Evolutionary conservation across 2,797 vertebrate species (phyloP).

Genomic region (Centroberyx gerrardi): DNA sequence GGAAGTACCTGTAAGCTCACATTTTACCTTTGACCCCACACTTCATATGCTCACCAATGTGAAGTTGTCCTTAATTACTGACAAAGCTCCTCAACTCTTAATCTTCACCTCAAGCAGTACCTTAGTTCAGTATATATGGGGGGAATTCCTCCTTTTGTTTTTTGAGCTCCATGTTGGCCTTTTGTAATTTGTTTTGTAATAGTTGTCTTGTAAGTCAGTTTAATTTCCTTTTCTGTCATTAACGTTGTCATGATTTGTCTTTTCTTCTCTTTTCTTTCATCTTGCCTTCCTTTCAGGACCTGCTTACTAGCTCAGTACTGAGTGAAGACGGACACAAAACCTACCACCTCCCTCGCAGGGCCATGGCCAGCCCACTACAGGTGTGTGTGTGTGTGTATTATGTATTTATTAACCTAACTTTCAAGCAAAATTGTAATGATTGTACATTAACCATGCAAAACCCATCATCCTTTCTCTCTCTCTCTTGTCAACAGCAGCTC

Average conservation of each 20-base stretch:
- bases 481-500: conserved; percentile 82
- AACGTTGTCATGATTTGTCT: not conserved
- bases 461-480: conserved; percentile 11
- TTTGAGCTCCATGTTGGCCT: not conserved
- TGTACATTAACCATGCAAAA: not conserved
- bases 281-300: conserved; percentile 83
- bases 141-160: not conserved
- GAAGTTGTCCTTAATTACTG: not conserved
- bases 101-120: not conserved
- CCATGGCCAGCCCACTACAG: conserved; percentile 85
- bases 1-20: conserved; percentile 90
- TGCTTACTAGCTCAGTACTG: conserved; percentile 94
- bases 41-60: not conserved
- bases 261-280: not conserved
- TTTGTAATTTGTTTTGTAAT: not conserved
- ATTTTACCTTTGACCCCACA: conserved; percentile 18
- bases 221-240: not conserved
- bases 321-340: conserved; percentile 90
- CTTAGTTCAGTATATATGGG: not conserved
- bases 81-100: not conserved
- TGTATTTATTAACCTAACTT: not conserved
- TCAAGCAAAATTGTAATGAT: not conserved
- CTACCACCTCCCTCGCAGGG: conserved; percentile 88
- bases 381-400: conserved; percentile 60
- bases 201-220: not conserved